phyloP scores from a whole-genome alignment of 2,888 invertebrate genomes.

The Yponomeuta cagnagella region DNA sequence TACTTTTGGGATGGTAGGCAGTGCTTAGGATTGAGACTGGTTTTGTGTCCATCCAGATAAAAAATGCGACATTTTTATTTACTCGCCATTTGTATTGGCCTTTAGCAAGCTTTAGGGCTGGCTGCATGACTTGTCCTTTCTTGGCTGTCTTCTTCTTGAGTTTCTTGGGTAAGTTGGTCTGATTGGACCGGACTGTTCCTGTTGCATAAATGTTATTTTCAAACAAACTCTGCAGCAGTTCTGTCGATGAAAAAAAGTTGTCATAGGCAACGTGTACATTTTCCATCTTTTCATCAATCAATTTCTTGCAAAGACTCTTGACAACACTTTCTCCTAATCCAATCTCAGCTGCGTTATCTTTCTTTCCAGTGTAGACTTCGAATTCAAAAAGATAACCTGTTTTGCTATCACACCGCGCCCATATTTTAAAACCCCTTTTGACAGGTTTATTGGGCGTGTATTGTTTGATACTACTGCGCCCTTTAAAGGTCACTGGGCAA shows the following conservation, averaged over 20 bases:
- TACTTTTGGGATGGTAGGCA: constrained; percentile 20
- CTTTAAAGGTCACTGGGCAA: too few species aligned
- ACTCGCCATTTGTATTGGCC: constrained; percentile 22
- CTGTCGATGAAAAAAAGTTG: constrained; percentile 1
- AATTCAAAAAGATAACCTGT: constrained; percentile 27
- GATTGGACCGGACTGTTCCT: constrained; percentile 16
- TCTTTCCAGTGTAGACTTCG: constrained; percentile 26
- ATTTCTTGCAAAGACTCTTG: not conserved
- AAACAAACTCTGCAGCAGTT: constrained; percentile 7
- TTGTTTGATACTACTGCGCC: constrained; percentile 25
- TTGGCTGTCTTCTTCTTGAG: constrained; percentile 18
- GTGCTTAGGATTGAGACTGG: constrained; percentile 19
- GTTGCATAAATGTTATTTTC: constrained; percentile 19
- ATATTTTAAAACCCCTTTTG: constrained; percentile 29
- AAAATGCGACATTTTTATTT: constrained; percentile 19
- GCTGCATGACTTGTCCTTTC: constrained; percentile 15
- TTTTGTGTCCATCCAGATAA: constrained; percentile 20
- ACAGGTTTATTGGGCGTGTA: constrained; percentile 27
- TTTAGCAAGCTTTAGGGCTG: constrained; percentile 19
- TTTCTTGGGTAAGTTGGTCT: constrained; percentile 19
- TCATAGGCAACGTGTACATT: constrained; percentile 6
- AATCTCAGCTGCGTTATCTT: not conserved
- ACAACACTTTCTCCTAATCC: too few species aligned
- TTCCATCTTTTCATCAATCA: constrained; percentile 1
- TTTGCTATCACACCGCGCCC: constrained; percentile 25